These are phyloP conservation scores for Platysternon megacephalum DNA, from an alignment of 2,113 vertebrate genomes.

Conservation along the genomic window DNA sequence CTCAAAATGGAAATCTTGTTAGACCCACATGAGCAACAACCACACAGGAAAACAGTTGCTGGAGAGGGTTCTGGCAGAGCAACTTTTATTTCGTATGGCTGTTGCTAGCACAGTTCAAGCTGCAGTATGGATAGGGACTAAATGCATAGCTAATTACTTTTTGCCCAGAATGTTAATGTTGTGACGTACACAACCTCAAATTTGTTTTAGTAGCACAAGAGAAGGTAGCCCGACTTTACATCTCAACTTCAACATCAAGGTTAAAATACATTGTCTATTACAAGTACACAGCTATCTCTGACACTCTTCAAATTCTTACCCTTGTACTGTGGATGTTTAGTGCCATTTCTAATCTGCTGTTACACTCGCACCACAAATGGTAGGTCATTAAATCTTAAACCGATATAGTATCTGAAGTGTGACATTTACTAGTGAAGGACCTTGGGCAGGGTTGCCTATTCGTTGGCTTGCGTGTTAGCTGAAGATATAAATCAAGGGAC, in stretches of 20 bases:
- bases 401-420: conserved; percentile 23
- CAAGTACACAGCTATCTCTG: not conserved
- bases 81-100: not conserved
- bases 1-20: not conserved
- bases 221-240: not conserved
- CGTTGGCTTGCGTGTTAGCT: conserved; percentile 17
- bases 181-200: not conserved
- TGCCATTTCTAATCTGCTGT: conserved; percentile 70
- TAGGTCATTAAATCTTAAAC: conserved; percentile 69
- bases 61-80: not conserved
- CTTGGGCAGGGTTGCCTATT: conserved; percentile 19
- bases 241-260: not conserved
- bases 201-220: not conserved
- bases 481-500: conserved; percentile 5
- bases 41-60: not conserved
- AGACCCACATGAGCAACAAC: not conserved
- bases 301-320: conserved; percentile 1
- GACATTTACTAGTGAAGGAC: conserved; percentile 39
- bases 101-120: not conserved
- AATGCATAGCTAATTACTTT: not conserved
- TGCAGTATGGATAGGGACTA: not conserved
- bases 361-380: conserved; percentile 66
- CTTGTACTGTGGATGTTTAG: conserved; percentile 65
- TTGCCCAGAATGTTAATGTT: not conserved
- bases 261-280: not conserved